Conservation (phyloP, 2,888 invertebrate species). For the Dichetophora obliterata region DNA sequence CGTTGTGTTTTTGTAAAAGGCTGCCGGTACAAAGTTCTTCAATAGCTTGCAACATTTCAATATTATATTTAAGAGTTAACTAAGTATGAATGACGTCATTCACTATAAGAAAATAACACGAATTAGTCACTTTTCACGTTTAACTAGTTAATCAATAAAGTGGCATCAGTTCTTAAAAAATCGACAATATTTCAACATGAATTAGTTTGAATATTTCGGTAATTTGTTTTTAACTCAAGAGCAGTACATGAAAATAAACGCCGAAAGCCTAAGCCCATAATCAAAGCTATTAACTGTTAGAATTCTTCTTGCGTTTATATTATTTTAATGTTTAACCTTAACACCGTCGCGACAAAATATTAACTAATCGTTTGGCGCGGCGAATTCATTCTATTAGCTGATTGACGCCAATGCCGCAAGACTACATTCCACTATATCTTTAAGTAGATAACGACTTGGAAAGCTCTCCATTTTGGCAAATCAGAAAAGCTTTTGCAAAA, state of each 20-base stretch:
- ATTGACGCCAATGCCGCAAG: too few species aligned
- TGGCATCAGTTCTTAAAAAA: too few species aligned
- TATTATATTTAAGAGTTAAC: neutral
- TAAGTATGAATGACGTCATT: neutral
- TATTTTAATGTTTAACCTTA: neutral
- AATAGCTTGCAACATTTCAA: too few species aligned
- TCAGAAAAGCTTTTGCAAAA: neutral
- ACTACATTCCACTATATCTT: neutral
- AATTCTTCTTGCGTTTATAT: neutral
- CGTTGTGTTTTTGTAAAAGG: neutral
- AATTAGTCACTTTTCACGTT: neutral
- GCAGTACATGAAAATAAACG: conserved; percentile 50
- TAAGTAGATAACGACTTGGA: neutral
- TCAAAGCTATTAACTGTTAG: neutral
- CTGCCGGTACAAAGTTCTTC: too few species aligned
- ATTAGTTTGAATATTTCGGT: neutral
- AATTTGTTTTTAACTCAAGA: neutral
- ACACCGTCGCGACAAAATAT: conserved; percentile 25
- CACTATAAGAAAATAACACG: neutral
- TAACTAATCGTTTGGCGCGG: conserved; percentile 43
- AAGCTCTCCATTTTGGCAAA: neutral
- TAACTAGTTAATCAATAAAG: neutral
- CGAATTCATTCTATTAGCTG: neutral
- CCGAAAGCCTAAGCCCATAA: conserved; percentile 52
- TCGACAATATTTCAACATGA: neutral